Conservation (phyloP, 2,797 vertebrate genomes). For the Acrossocheilus fasciatus region DNA sequence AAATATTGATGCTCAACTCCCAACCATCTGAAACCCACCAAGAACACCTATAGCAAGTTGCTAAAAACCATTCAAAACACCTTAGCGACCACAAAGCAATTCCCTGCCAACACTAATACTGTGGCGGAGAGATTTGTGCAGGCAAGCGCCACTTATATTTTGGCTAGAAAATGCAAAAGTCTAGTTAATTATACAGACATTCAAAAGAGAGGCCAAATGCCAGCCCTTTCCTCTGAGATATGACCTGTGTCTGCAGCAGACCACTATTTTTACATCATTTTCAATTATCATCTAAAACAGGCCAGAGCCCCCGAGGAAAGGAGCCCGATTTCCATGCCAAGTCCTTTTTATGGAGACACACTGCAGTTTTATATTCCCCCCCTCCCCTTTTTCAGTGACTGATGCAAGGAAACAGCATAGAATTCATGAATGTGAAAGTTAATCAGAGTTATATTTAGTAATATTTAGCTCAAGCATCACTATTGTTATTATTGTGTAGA, state of each 20-base stretch:
- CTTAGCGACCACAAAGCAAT: neutral
- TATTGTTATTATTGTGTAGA: neutral
- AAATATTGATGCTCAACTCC: neutral
- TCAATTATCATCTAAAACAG: slow-evolving; percentile 80
- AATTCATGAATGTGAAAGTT: slow-evolving; percentile 5
- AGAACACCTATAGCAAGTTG: neutral
- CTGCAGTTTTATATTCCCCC: slow-evolving; percentile 65
- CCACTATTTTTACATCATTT: slow-evolving; percentile 83
- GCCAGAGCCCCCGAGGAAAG: slow-evolving; percentile 73
- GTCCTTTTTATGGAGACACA: slow-evolving; percentile 71
- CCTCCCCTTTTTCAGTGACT: slow-evolving; percentile 56
- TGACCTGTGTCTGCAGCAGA: slow-evolving; percentile 70
- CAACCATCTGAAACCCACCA: neutral
- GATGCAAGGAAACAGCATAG: slow-evolving; percentile 11
- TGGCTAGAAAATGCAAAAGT: slow-evolving; percentile 17
- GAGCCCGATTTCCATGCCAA: slow-evolving; percentile 75
- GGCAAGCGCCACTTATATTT: neutral
- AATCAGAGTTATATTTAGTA: neutral
- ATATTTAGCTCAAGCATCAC: neutral
- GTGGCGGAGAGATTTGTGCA: neutral
- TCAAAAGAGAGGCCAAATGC: slow-evolving; percentile 74
- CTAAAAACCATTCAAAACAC: neutral
- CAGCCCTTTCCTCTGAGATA: slow-evolving; percentile 77
- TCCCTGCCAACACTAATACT: neutral
- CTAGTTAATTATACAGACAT: slow-evolving; percentile 79